Evolutionary conservation across 2,797 vertebrate genomes (phyloP).

Genomic region (Streptopelia turtur): DNA sequence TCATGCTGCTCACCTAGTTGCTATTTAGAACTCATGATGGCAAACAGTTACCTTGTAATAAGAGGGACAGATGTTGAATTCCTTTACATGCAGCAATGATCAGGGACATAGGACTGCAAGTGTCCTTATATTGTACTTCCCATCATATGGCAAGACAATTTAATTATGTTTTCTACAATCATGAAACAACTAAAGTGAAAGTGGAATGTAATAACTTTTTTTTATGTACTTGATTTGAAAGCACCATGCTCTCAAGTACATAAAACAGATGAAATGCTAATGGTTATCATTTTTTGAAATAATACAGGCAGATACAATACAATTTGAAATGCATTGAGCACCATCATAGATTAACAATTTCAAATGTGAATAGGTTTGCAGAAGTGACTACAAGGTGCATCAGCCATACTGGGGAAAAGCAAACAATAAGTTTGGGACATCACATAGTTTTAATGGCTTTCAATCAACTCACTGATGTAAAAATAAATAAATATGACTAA

Average conservation of each 20-base stretch:
- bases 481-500: background rate
- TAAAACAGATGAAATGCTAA: background rate
- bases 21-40: background rate
- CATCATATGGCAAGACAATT: background rate
- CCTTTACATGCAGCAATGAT: background rate
- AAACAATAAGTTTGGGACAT: background rate
- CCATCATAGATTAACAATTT: background rate
- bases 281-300: background rate
- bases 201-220: background rate
- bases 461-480: background rate
- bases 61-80: background rate
- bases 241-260: background rate
- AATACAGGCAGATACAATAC: background rate
- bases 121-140: background rate
- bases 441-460: background rate
- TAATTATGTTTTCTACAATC: background rate
- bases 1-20: rapidly evolving
- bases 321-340: background rate
- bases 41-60: background rate
- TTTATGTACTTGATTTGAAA: background rate
- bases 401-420: background rate
- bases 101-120: background rate
- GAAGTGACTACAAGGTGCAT: background rate
- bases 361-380: background rate
- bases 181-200: background rate